Base-by-base conservation (phyloP, 2,888 invertebrate genomes). In the Diarsia rubi region DNA sequence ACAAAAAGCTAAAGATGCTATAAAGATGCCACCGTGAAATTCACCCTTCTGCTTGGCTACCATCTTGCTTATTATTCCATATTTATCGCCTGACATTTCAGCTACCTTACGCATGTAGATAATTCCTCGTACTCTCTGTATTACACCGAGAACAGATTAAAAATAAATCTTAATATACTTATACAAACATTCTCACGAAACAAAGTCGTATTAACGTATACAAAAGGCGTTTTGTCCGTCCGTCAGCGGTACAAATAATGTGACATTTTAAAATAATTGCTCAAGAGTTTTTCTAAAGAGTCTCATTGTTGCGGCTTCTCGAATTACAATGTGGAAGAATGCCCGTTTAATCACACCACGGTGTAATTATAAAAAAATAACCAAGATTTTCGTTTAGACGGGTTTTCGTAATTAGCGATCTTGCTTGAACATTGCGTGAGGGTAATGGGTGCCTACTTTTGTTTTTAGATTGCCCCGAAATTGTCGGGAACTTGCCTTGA, bases 261-360 rank as follows among this genome's bases (percentile, higher is more conserved):
- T 90, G 92, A 92, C 93, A 93, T 93, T 93, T 92, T 83, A 81
- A 88, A 89, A 91, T 91, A 93, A 93, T 93, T 90, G 83, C 83
- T 31, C 31, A 69, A 81, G 74, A 82, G 81, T 88, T 86, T 87
- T 79, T 81, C 73, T 82, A 72, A 60, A 85, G 72, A 79, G 78
- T 77, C 83, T 80, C 88, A 89, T 91, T 90, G 88, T 90, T 88
- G 86, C 82, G 73, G 75, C 73, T 49, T 75, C 82, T 79, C 81
- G 73, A 79, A 89, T 88, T 87, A 88, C 75, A 76, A 88, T 81
- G 88, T 88, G 86, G 82, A 88, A 84, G 87, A 86, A 87, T 86
- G 86, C 83, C 47, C 82, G 84, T 84, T 81, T 88, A 88, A 89
- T 86, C 81, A 79, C 86, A 76, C 83, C 69, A 83, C 62, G 63